These are phyloP conservation scores for Bovichtus variegatus DNA, from an alignment of 2,797 vertebrate genomes.

Conservation along the genomic window DNA sequence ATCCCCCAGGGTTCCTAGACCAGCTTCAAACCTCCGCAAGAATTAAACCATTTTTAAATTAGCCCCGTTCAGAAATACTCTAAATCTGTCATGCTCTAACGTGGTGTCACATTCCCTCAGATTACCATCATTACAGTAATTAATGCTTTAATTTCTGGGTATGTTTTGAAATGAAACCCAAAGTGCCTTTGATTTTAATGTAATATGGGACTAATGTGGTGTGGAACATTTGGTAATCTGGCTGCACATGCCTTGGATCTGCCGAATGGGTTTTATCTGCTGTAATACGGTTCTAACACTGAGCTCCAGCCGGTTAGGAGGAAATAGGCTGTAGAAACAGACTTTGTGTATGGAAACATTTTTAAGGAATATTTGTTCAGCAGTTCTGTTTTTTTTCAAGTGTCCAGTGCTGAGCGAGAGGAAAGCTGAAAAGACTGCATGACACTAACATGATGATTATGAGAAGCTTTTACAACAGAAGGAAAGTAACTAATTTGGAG, in stretches of 20 bases:
- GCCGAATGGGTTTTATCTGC: constrained; percentile 73
- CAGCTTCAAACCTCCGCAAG: constrained; percentile 75
- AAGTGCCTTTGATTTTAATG: constrained; percentile 76
- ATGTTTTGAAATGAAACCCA: constrained; percentile 80
- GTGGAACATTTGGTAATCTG: constrained; percentile 79
- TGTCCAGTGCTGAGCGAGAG: not conserved
- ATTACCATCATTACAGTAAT: constrained; percentile 85
- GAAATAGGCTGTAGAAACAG: constrained; percentile 45
- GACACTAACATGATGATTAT: constrained; percentile 3
- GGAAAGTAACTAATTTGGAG: constrained; percentile 28
- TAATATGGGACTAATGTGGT: constrained; percentile 80
- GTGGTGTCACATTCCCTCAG: constrained; percentile 78
- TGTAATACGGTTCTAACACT: constrained; percentile 63
- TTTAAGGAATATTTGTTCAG: constrained; percentile 9
- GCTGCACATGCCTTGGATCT: constrained; percentile 74
- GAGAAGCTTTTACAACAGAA: constrained; percentile 22
- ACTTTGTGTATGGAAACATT: constrained; percentile 40
- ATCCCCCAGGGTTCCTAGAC: constrained; percentile 61
- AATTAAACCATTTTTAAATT: constrained; percentile 80
- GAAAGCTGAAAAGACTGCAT: constrained; percentile 9
- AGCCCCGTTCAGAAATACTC: constrained; percentile 77
- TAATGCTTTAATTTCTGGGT: constrained; percentile 82
- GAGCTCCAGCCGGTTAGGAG: constrained; percentile 50
- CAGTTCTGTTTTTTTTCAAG: constrained; percentile 13
- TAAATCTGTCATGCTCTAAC: constrained; percentile 83